Base-by-base conservation (phyloP, 2,888 invertebrate species). In the Erynnis tages region DNA sequence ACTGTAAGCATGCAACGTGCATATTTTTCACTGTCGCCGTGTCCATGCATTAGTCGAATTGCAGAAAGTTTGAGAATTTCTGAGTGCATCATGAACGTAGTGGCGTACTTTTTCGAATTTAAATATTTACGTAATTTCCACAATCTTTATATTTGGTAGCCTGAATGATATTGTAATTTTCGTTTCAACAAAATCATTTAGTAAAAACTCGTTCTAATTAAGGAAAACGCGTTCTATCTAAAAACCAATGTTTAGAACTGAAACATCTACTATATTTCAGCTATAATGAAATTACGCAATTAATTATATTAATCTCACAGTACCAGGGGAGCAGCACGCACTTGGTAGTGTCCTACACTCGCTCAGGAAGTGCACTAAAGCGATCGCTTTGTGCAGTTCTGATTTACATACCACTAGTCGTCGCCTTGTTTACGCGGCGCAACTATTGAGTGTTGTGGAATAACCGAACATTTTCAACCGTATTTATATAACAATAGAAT, bases 341-440 rank as follows among this genome's bases (percentile, higher is more conserved):
- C 6, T 14, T 1, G 16, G 8, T 1, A n/a, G 8, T 34, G 19
- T 37, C 35, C 19, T 17, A 10, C 10, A 2, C 27, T 25, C 8
- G 10, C 10, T 10, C 32, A 10, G 29, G 4, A 13, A 37, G 27
- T 17, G 17, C 7, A 27, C 10, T 14, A 40, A 16, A 10, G 11
- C 17, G 32, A 40, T 7, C 32, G 10, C 23, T 32, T 23, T 11
- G 16, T 11, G n/a, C 23, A 41, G 40, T 35, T 50, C 35, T 50
- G 50, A 50, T 50, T 50, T 50, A 43, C 50, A 50, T 43, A 41
- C 34, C 27, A 43, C 50, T 35, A 50, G 43, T 35, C 43, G 43
- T 43, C 43, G 43, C 19, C 35, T 35, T 50, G 50, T 50, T 50
- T 43, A 43, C 43, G 35, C 35, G 14, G 35, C 50, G 13, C 50